Percentiles rank a stretch among this genome's conserved stretches.
Evolutionary conservation across 2,888 invertebrate genomes (phyloP).

Genomic region (Macrosiphum euphorbiae): DNA sequence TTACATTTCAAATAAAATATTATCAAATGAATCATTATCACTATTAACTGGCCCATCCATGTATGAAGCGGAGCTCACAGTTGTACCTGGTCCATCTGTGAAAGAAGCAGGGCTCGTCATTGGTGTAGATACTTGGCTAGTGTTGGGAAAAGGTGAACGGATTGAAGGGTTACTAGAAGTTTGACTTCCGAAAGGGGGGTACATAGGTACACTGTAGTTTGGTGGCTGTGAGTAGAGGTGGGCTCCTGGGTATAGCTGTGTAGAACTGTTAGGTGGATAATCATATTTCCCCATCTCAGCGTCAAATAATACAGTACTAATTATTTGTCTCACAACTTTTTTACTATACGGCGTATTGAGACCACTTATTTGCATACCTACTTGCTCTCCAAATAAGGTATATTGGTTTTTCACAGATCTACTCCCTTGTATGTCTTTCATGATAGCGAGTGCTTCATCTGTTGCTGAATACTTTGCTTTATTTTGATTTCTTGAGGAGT

Average conservation of each 20-base stretch:
- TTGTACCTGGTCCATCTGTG: too few relatives aligned
- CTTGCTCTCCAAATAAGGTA: constrained; percentile 27
- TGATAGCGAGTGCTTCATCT: background rate
- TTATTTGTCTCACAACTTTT: constrained; percentile 28
- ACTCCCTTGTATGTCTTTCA: constrained; percentile 19
- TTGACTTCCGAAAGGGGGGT: too few relatives aligned
- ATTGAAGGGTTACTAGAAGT: too few relatives aligned
- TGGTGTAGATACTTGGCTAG: background rate
- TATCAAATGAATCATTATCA: background rate
- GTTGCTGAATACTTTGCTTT: too few relatives aligned
- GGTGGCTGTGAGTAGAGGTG: background rate
- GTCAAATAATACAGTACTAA: constrained; percentile 21
- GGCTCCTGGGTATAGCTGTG: background rate
- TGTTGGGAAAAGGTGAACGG: background rate
- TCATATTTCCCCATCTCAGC: constrained; percentile 27
- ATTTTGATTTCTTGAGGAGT: constrained; percentile 7
- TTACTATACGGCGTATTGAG: background rate
- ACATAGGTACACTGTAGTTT: background rate
- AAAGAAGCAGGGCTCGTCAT: background rate
- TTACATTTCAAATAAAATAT: background rate
- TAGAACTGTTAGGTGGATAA: background rate
- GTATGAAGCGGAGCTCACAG: too few relatives aligned
- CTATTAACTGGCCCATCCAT: background rate
- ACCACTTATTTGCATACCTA: constrained; percentile 13
- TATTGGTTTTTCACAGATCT: constrained; percentile 21